Base-by-base conservation (phyloP, 2,797 vertebrate species). In the Anomalospiza imberbis region DNA sequence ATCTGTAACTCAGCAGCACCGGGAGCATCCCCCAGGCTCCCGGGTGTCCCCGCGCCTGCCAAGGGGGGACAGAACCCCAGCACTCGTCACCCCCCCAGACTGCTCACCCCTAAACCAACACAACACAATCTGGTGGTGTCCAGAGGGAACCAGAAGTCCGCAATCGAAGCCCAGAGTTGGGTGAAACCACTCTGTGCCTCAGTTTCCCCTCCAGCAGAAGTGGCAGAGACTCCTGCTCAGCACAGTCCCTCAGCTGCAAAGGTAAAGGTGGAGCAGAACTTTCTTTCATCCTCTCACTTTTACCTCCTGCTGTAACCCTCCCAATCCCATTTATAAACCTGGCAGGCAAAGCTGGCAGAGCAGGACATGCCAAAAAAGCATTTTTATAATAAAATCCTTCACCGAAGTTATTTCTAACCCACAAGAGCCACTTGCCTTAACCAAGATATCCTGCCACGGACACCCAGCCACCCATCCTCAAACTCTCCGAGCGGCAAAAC, bases 401-500 rank as follows among this genome's bases (percentile, higher is more conserved):
- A 17, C 53, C 60, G 72, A 80, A 80, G 60, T 92, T 77, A 48
- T 65, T 92, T 73, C 42, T 74, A 93, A 89, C 55, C 93, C 94
- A 65, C 94, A 95, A 78, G 91, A 97, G 95, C 86, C 82, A 82
- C 89, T 85, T 31, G 76, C 47, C 66, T 80, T 82, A 92, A 91
- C 76, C 89, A 13, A 92, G 72, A 89, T 15, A 94, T 93, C 90
- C 89, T 96, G 90, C 85, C 63, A 48, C 5, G 5, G 48, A 74
- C 89, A 79, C 81, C 73, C 62, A 57, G 65, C 57, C 62, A 58
- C 31, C 74, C 66, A 48, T 31, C 62, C 84, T 67, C 38, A 20
- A 66, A 19, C 34, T 10, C 76, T 10, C 24, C 1, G 3, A 70
- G 60, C 28, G 48, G 29, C 36, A 70, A 36, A 82, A 47, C 2